Percentiles rank a stretch among this genome's conserved stretches.
These are phyloP conservation scores for Prinia subflava DNA, from an alignment of 2,113 vertebrate species.

Conservation along the genomic window DNA sequence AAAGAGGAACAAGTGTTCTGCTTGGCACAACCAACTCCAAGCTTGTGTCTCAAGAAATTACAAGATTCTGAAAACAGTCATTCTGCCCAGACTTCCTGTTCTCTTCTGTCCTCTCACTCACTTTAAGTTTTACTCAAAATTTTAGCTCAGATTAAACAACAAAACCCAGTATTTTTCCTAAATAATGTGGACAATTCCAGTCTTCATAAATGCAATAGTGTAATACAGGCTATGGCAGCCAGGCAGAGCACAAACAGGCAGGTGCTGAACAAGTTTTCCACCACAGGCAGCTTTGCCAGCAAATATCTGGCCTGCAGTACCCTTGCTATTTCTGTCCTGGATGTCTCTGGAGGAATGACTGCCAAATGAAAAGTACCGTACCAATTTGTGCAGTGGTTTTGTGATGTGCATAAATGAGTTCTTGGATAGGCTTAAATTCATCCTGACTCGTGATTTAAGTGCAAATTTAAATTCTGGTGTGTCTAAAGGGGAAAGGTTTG, in stretches of 20 bases:
- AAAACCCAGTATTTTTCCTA: neutral
- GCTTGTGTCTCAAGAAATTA: neutral
- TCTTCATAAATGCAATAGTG: neutral
- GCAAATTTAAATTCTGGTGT: conserved; percentile 13
- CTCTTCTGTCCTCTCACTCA: neutral
- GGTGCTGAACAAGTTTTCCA: conserved; percentile 32
- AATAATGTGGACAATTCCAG: neutral
- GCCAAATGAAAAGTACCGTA: conserved; percentile 43
- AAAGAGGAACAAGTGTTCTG: neutral
- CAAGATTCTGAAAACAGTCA: neutral
- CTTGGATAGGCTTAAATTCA: conserved; percentile 42
- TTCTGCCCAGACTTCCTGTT: neutral
- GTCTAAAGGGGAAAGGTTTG: conserved; percentile 32
- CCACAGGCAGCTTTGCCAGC: conserved; percentile 7
- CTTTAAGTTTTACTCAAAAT: neutral
- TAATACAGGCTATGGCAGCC: neutral
- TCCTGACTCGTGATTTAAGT: conserved; percentile 42
- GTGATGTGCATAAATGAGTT: conserved; percentile 46
- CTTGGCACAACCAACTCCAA: neutral
- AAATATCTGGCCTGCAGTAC: conserved; percentile 16
- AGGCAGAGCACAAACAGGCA: neutral
- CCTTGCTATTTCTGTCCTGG: conserved; percentile 56
- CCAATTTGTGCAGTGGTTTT: conserved; percentile 20
- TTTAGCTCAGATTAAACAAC: neutral
- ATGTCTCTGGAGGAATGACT: conserved; percentile 17